Conservation (phyloP, 2,888 invertebrate genomes). For the Caenorhabditis wallacei region DNA sequence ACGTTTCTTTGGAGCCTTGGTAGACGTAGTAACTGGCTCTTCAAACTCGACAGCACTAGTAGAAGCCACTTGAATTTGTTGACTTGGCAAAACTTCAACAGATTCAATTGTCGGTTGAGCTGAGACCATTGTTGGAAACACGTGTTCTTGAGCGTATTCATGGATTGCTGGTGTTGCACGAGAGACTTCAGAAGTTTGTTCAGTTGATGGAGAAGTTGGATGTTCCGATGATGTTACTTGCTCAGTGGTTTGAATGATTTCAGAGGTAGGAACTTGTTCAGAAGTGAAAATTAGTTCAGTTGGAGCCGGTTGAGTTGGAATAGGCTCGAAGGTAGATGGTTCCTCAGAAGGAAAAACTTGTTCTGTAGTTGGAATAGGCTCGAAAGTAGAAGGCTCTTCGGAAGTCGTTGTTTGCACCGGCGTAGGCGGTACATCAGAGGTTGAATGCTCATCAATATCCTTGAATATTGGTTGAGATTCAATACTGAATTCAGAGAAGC, state of each 20-base stretch:
- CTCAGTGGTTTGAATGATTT: conserved; percentile 4
- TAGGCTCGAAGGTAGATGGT: neutral
- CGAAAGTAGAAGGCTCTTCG: conserved; percentile 3
- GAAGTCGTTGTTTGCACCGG: conserved; percentile 14
- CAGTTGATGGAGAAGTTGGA: neutral
- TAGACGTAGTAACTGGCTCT: conserved; percentile 27
- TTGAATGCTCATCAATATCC: conserved; percentile 1
- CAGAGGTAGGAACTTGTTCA: conserved; percentile 15
- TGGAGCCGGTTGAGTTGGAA: neutral
- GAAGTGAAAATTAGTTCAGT: conserved; percentile 1
- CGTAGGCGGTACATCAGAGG: neutral
- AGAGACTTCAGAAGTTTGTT: conserved; percentile 39
- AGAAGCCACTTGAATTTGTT: conserved; percentile 48
- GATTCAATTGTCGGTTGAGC: conserved; percentile 29
- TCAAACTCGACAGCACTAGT: conserved; percentile 38
- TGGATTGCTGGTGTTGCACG: neutral
- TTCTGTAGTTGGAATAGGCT: neutral
- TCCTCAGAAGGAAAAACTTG: neutral
- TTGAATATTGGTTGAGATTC: conserved; percentile 26
- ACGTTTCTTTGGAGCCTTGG: conserved; percentile 43
- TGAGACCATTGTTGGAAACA: conserved; percentile 37
- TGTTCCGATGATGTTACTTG: neutral
- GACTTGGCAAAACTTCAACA: conserved; percentile 42
- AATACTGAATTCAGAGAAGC: conserved; percentile 28
- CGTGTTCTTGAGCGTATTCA: conserved; percentile 28